phyloP scores from a whole-genome alignment of 2,113 vertebrate species.

The Pollachius pollachius region DNA sequence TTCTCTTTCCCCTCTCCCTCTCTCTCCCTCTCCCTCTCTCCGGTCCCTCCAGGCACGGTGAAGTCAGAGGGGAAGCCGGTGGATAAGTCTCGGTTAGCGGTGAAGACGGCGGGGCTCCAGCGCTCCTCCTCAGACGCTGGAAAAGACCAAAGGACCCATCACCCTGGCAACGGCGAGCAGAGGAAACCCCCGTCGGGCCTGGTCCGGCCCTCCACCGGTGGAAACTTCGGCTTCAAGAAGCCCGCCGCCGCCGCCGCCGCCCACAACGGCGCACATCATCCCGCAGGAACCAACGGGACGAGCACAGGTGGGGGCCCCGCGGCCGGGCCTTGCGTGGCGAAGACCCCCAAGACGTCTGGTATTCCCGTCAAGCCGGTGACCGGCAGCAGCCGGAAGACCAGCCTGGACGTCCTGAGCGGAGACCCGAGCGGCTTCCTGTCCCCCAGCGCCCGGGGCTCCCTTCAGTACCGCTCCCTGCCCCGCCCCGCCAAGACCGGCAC shows the following conservation, averaged over 20 bases:
- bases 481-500: constrained; percentile 93
- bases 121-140: constrained; percentile 91
- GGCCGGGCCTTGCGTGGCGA: constrained; percentile 73
- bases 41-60: constrained; percentile 39
- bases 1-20: not conserved
- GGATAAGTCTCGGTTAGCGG: constrained; percentile 85
- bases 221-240: constrained; percentile 94
- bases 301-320: constrained; percentile 61
- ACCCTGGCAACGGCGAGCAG: constrained; percentile 65
- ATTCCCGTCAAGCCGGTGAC: constrained; percentile 89
- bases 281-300: constrained; percentile 68
- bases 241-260: constrained; percentile 70
- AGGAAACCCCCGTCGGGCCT: constrained; percentile 92
- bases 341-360: constrained; percentile 86
- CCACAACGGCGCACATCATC: constrained; percentile 55
- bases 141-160: constrained; percentile 77
- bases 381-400: constrained; percentile 69
- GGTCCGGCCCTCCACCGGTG: constrained; percentile 80
- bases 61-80: constrained; percentile 75
- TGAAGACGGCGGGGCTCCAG: constrained; percentile 85
- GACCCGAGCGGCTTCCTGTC: constrained; percentile 87
- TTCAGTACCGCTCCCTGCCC: constrained; percentile 94
- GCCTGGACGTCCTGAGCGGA: constrained; percentile 84
- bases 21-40: not conserved
- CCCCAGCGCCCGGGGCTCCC: constrained; percentile 85